Conservation (phyloP, 30 jellyfish, hydroid and myxozoan species). For the Mastigias papua region DNA sequence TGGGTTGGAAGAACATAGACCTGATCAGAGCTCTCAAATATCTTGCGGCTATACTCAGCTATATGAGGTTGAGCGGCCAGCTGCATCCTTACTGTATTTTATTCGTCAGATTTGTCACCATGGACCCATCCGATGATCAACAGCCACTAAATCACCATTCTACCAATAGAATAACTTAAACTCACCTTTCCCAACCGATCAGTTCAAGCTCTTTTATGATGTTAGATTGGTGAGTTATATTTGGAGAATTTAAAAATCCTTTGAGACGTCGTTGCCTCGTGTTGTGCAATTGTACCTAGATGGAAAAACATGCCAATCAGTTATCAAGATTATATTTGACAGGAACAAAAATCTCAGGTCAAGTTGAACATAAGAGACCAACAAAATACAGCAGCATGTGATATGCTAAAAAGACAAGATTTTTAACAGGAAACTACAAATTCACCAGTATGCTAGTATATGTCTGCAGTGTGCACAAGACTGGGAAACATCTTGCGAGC, state of each 20-base stretch:
- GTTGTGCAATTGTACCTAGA: neutral
- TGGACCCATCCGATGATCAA: too few species aligned
- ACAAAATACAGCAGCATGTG: neutral
- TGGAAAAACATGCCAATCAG: neutral
- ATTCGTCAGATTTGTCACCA: neutral
- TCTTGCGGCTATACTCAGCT: too few species aligned
- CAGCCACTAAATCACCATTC: too few species aligned
- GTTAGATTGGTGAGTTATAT: neutral
- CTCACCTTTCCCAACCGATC: slow-evolving; percentile 64
- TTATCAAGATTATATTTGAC: neutral
- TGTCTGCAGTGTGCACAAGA: too few species aligned
- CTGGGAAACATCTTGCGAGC: too few species aligned
- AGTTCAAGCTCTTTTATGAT: slow-evolving; percentile 40
- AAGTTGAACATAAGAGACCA: neutral
- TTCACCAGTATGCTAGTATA: neutral
- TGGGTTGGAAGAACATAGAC: too few species aligned
- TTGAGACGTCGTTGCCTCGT: slow-evolving; percentile 10
- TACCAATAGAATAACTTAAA: neutral
- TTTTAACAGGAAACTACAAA: neutral
- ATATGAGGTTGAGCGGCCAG: neutral
- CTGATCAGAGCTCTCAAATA: too few species aligned
- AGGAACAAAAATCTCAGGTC: neutral
- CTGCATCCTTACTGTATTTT: neutral
- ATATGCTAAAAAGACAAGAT: neutral
- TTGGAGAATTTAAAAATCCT: neutral